Evolutionary conservation across 2,797 vertebrate genomes (phyloP).

Genomic region (Dromococcyx pavoninus): DNA sequence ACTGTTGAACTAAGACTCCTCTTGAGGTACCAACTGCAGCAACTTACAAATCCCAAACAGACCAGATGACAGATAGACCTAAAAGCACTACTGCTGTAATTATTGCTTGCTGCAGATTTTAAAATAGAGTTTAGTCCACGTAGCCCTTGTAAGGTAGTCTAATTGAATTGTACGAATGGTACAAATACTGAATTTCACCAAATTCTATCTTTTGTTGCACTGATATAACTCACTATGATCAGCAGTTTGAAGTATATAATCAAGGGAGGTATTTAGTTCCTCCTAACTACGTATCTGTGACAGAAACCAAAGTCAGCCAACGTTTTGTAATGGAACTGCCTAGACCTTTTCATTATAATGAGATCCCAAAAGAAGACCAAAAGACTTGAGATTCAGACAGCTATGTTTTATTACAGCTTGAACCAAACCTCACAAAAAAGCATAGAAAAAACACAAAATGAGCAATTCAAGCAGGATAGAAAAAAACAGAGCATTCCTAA

Average conservation of each 20-base stretch:
- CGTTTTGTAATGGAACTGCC: background rate
- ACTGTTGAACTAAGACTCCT: background rate
- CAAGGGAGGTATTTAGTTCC: background rate
- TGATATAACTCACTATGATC: background rate
- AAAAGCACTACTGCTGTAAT: background rate
- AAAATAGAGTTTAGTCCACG: background rate
- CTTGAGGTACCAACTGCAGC: background rate
- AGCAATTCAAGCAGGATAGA: background rate
- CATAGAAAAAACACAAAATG: background rate
- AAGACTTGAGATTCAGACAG: background rate
- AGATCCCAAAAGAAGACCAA: slow-evolving; percentile 22
- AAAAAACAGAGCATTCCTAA: background rate
- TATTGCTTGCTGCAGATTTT: background rate
- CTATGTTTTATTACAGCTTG: background rate
- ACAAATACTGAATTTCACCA: background rate
- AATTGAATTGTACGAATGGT: background rate
- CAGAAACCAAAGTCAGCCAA: slow-evolving; percentile 3
- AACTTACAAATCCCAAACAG: background rate
- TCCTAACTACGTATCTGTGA: background rate
- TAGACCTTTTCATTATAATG: slow-evolving; percentile 29
- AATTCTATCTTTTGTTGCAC: background rate
- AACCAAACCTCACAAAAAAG: background rate
- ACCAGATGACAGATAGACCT: background rate
- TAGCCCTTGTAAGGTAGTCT: background rate
- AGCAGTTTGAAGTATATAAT: background rate